Conservation (phyloP, 2,113 vertebrate species). For the Ellobius talpinus region DNA sequence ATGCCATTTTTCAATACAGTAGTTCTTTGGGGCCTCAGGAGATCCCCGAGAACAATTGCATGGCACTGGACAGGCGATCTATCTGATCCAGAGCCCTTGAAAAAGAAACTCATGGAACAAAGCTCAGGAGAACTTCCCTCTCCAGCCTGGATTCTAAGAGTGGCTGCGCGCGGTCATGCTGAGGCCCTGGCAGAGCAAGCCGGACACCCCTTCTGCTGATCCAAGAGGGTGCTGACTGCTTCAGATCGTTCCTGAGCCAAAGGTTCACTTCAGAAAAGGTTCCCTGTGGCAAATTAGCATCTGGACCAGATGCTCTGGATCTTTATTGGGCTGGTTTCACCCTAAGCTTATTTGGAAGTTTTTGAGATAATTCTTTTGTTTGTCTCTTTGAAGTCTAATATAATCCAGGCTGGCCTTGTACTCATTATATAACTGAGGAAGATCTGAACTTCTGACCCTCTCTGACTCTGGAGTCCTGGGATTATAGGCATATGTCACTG, state of each 20-base stretch:
- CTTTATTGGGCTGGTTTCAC: accelerated
- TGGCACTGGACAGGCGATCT: background rate
- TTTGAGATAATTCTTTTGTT: background rate
- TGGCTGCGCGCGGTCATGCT: background rate
- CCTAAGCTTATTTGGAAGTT: background rate
- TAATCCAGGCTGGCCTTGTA: background rate
- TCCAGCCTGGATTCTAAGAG: background rate
- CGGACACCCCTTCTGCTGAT: background rate
- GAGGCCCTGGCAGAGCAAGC: background rate
- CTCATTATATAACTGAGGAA: background rate
- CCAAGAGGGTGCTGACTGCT: background rate
- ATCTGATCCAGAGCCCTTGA: background rate
- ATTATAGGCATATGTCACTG: background rate
- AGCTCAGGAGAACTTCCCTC: background rate
- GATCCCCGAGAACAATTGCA: background rate
- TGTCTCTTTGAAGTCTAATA: background rate
- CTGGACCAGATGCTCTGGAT: accelerated
- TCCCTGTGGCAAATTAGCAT: background rate
- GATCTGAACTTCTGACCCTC: too few species aligned
- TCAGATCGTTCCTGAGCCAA: background rate
- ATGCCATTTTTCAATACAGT: background rate
- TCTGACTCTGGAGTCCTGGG: background rate
- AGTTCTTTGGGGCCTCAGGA: background rate
- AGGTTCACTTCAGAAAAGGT: background rate
- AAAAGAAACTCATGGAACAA: background rate